Evolutionary conservation across 2,888 invertebrate genomes (phyloP), one percentile per base, ranked within the genome.

Genomic region (Ectemnius continuus): DNA sequence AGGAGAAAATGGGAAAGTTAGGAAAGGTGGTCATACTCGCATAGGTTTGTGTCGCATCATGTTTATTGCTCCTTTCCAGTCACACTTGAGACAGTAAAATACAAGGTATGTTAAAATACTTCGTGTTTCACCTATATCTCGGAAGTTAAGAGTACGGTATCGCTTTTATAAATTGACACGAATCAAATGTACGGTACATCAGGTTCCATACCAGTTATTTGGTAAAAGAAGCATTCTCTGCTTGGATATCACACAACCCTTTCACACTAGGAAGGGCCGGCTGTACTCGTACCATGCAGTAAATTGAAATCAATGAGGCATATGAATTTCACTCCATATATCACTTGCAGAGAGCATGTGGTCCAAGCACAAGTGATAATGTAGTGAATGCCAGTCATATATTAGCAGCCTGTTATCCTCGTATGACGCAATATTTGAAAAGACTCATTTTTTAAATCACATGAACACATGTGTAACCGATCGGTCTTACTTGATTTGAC

Each of bases 291-390:
- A 68, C 66, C 58, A 26, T 59, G 73, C 79, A 81, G 79, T 78
- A 72, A 73, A 28, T 70, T 62, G 64, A 77, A 68, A 73, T 68
- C 62, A 72, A 66, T 26, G 75, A 61, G 81, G 81, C 81, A 81
- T 81, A 81, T 79, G 56, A 67, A 16, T 13, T 52, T 52, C 36
- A 36, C 36, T 36, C 11, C 36, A 36, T 8, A 52, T 4, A 5
- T 52, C 52, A 52, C 52, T 16, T 14, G 16, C 13, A 52, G 16
- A 16, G 52, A 52, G 52, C 45, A 26, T 18, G 28, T 66, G 20
- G 16, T 52, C 67, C 68, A 45, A 65, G 14, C 66, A 47, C 62
- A 62, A 11, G 47, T 16, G 14, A 13, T 2, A 68, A 48, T 64
- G 61, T 20, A 6, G 23, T 48, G 62, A 59, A 45, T 23, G 56